Percentiles rank a stretch among this genome's conserved stretches.
phyloP scores from a whole-genome alignment of 1,140 invertebrate genomes.

The Aporrectodea caliginosa region DNA sequence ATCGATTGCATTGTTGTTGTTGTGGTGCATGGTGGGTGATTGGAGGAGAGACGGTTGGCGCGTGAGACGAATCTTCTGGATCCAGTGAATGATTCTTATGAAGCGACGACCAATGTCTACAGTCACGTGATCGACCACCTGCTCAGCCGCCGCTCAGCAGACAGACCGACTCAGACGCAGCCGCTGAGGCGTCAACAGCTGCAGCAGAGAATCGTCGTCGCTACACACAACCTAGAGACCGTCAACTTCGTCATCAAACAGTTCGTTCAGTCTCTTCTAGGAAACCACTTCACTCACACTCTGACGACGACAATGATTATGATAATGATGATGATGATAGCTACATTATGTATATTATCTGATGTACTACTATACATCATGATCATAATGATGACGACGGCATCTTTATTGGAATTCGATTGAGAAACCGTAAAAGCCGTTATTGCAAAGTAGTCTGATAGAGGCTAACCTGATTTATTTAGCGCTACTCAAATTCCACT shows the following conservation, averaged over 20 bases:
- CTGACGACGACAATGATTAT: not conserved
- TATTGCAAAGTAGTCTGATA: too few species aligned
- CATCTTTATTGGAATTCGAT: too few species aligned
- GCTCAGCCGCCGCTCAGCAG: conserved; percentile 31
- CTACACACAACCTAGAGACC: conserved; percentile 53
- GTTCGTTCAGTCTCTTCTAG: not conserved
- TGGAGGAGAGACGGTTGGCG: conserved; percentile 8
- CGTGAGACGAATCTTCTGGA: conserved; percentile 30
- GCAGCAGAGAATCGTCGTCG: conserved; percentile 50
- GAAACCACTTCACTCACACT: conserved; percentile 36
- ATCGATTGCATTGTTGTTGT: too few species aligned
- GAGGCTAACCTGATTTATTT: too few species aligned
- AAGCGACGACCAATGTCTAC: conserved; percentile 43
- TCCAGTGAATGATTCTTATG: conserved; percentile 45
- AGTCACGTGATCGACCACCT: conserved; percentile 35
- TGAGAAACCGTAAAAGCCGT: too few species aligned
- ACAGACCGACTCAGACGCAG: too few species aligned
- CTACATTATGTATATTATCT: too few species aligned
- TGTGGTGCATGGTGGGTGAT: not conserved
- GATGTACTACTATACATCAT: too few species aligned
- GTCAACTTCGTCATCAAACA: conserved; percentile 32
- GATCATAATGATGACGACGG: too few species aligned
- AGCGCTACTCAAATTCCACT: too few species aligned
- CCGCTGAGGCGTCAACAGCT: not conserved
- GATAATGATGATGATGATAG: conserved; percentile 1